Evolutionary conservation across 1,140 invertebrate species (phyloP), one percentile per base, ranked within the genome.

Genomic region (Drosophila chauvacae): DNA sequence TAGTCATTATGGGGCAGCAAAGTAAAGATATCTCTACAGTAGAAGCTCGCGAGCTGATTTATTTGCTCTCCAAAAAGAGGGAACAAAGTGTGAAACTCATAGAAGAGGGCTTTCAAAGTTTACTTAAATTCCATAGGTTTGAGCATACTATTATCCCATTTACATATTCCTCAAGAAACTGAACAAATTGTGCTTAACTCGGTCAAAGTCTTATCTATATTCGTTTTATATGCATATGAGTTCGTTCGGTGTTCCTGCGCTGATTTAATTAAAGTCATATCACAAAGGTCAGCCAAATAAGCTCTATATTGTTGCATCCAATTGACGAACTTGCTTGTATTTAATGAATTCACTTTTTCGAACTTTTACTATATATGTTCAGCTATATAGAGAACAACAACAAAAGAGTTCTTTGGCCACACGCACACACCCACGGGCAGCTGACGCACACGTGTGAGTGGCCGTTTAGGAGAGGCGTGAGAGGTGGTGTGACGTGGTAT

Each of bases 401-500:
- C 63, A 60, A 65, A 63, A 72, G 69, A 71, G 69, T 58, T 72
- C 64, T 72, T 64, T 48, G 51, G 44, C 13, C 42, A 26, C 35
- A 48, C 20, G 26, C 10, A 35, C 7, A 16, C 30, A 48, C 4
- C 7, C n/a, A 14, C 14, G 20, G 35, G 33, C 28, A 35, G 37
- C 37, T 68, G 63, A 26, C 35, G 18, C 63, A 71, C 69, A 39
- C 9, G 47, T 23, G n/a, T 65, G 30, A 35, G 39, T 23, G 55
- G 41, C 26, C 2, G 30, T 2, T 13, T 39, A 2, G 28, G 14
- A 30, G 11, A 37, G n/a, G 33, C 45, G 7, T 20, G 68, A 0
- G 42, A 0, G 42, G 68, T 57, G 33, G 51, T 33, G 53, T 72
- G 69, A 71, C 53, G 69, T 73, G 68, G 69, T 28, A 30, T 62